Base-by-base conservation (phyloP, 2,888 invertebrate species). In the Apamea epomidion region DNA sequence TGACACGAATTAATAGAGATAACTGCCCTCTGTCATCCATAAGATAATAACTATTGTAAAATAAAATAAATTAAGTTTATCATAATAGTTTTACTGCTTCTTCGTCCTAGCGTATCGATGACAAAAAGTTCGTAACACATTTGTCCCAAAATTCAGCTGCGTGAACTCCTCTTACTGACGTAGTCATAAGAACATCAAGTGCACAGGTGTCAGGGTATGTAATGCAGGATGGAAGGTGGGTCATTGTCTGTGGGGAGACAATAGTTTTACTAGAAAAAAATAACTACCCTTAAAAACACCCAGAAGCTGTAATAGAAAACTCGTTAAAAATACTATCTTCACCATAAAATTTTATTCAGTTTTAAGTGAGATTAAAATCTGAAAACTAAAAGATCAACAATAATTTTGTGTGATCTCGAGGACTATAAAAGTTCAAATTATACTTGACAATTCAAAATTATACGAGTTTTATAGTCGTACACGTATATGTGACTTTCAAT, bases 321-420 rank as follows among this genome's bases (percentile, higher is more conserved):
- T 84, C 88, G 77, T 89, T 87, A 89, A 90, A 88, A 77, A 60
- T 69, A 60, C 78, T 80, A 82, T 81, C 76, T 73, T 74, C 70
- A 71, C 79, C 76, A 86, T 80, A 75, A 81, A 81, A 71, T 87
- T 93, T 92, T 91, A 93, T 91, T 89, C 37, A 82, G 84, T 90
- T 93, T 92, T 87, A 91, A 93, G 91, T 89, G 90, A 85, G 87
- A 76, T 83, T 93, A 93, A 94, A 94, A 91, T 83, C 76, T 82
- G 80, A 81, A 83, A 86, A 87, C 87, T 83, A 87, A 86, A 87
- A 88, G 88, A 85, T 86, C 88, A 87, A 90, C 91, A 85, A 86
- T 86, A 87, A 89, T 86, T 90, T 87, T 84, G 78, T 85, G 71
- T 88, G 87, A 82, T 84, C 82, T 81, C 76, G 58, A 64, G 65